A percentile compares a stretch with the other conserved stretches of the same genome.
These are phyloP conservation scores for Latrodectus geometricus DNA, from an alignment of 1,140 invertebrate genomes.

Conservation along the genomic window DNA sequence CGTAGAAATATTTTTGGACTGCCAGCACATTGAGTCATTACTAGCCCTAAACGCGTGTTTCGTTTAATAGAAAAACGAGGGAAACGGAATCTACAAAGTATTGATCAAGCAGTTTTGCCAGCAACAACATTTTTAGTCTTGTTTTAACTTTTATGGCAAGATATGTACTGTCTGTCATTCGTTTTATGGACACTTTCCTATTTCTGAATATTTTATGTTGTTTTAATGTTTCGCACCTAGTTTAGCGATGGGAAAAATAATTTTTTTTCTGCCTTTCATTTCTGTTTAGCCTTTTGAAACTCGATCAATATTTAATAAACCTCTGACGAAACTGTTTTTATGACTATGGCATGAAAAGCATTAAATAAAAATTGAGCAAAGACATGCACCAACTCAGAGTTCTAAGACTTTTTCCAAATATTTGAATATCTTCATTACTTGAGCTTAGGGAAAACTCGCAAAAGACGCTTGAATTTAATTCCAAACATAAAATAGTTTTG, in stretches of 20 bases:
- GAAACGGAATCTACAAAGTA: conserved; percentile 40
- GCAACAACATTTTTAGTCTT: conserved; percentile 44
- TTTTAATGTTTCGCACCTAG: conserved; percentile 44
- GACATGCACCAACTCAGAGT: not conserved
- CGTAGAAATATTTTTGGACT: conserved; percentile 27
- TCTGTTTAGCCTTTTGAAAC: not conserved
- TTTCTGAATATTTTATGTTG: conserved; percentile 51
- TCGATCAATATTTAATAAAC: conserved; percentile 45
- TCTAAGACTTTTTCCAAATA: not conserved
- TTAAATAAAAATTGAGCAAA: not conserved
- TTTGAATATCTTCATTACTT: conserved; percentile 4
- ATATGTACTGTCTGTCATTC: conserved; percentile 38
- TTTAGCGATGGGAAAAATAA: not conserved
- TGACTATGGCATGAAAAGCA: not conserved
- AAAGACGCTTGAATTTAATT: conserved; percentile 10
- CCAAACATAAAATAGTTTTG: not conserved
- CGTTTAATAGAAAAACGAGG: not conserved
- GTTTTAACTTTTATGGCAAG: conserved; percentile 44
- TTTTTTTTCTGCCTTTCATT: not conserved
- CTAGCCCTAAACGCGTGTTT: conserved; percentile 4
- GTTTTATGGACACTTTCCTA: conserved; percentile 54
- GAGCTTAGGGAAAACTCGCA: not conserved
- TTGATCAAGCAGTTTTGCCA: conserved; percentile 39
- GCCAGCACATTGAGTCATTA: conserved; percentile 36
- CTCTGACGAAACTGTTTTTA: conserved; percentile 21